A percentile compares a stretch with the other conserved stretches of the same genome.
phyloP scores from a whole-genome alignment of 2,797 vertebrate genomes.

The Pangasius djambal region DNA sequence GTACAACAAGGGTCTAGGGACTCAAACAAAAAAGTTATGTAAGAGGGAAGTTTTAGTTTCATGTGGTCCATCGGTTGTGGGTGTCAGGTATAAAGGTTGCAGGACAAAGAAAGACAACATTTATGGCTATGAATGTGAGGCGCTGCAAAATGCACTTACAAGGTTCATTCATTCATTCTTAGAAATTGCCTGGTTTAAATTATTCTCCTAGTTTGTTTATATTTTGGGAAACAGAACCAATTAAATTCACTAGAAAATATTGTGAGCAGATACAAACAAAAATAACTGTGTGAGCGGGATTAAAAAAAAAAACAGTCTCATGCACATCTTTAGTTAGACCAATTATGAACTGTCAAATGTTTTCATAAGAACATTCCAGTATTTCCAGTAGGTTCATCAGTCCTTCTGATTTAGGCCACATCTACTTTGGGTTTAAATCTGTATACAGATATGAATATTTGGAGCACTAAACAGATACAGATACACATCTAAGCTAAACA shows the following conservation, averaged over 20 bases:
- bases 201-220: not conserved
- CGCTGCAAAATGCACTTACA: not conserved
- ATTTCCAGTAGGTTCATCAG: not conserved
- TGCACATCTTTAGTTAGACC: not conserved
- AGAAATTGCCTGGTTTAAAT: not conserved
- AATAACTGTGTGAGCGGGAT: not conserved
- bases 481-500: not conserved
- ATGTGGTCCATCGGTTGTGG: not conserved
- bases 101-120: not conserved
- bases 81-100: not conserved
- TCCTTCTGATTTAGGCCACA: not conserved
- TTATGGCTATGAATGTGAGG: not conserved
- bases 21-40: not conserved
- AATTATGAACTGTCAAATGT: not conserved
- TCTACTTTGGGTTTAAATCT: not conserved
- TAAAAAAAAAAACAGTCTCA: not conserved
- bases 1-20: not conserved
- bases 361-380: not conserved
- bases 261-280: not conserved
- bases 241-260: not conserved
- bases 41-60: not conserved
- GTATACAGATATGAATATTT: not conserved
- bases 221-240: not conserved
- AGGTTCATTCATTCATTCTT: not conserved
- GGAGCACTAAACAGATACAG: not conserved